Conservation (phyloP, 2,113 vertebrate genomes). For the Syngnathus typhle region DNA sequence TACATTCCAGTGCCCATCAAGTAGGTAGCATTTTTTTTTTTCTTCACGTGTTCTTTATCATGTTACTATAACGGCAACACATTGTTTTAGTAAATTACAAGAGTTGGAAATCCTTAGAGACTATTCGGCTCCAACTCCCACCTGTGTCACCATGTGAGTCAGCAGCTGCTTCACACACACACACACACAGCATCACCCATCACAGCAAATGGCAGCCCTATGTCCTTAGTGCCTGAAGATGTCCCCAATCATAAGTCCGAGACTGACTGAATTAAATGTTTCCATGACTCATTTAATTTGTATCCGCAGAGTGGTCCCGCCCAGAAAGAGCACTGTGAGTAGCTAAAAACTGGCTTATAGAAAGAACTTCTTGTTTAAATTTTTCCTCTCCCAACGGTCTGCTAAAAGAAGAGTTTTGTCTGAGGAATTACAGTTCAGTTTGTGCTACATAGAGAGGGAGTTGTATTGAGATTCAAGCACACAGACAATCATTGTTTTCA, state of each 20-base stretch:
- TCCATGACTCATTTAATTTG: slow-evolving; percentile 17
- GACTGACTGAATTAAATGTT: neutral
- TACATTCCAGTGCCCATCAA: neutral
- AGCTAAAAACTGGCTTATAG: slow-evolving; percentile 30
- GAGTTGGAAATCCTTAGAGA: neutral
- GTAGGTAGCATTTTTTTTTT: too few relatives aligned
- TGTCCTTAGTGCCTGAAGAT: neutral
- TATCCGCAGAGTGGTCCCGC: slow-evolving; percentile 27
- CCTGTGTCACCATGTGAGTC: slow-evolving; percentile 6
- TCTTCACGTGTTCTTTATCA: neutral
- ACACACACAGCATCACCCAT: neutral
- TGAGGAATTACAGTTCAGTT: slow-evolving; percentile 29
- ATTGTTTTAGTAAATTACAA: neutral
- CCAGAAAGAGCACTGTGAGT: slow-evolving; percentile 29
- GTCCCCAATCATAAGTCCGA: neutral
- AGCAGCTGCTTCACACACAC: slow-evolving; percentile 41
- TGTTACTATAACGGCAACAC: neutral
- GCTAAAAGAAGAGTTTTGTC: slow-evolving; percentile 50
- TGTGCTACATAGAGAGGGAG: slow-evolving; percentile 21
- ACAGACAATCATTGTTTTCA: slow-evolving; percentile 53
- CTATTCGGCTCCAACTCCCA: neutral
- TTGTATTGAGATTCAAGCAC: slow-evolving; percentile 37
- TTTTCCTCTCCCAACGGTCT: slow-evolving; percentile 32
- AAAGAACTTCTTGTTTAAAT: slow-evolving; percentile 60
- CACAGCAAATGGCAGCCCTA: neutral